These are phyloP conservation scores for Halesus radiatus DNA, from an alignment of 1,140 invertebrate species.

Conservation along the genomic window DNA sequence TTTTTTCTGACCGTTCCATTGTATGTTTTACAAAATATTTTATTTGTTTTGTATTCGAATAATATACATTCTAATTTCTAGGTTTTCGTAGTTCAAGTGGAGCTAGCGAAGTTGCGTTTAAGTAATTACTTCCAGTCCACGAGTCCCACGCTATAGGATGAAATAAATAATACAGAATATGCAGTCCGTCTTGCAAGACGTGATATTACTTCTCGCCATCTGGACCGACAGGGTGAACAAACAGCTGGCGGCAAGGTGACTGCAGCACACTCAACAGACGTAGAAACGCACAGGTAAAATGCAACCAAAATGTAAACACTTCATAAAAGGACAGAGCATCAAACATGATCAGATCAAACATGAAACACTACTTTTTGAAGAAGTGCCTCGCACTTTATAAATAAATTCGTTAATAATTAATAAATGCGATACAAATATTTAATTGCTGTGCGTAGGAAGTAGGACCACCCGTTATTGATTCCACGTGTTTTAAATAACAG, in stretches of 20 bases:
- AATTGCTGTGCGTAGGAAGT: not conserved
- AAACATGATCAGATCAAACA: not conserved
- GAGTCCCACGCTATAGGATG: too few relatives aligned
- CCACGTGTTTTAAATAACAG: too few relatives aligned
- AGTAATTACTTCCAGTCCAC: too few relatives aligned
- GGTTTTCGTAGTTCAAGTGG: too few relatives aligned
- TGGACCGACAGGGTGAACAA: slow-evolving; percentile 23
- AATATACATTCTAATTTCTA: too few relatives aligned
- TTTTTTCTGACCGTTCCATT: too few relatives aligned
- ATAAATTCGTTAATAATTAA: not conserved
- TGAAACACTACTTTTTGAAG: not conserved
- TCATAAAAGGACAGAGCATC: not conserved
- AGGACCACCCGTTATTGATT: not conserved
- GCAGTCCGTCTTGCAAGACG: not conserved
- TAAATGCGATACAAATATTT: not conserved
- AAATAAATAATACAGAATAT: not conserved
- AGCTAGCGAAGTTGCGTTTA: too few relatives aligned
- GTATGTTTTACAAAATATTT: too few relatives aligned
- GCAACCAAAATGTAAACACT: not conserved
- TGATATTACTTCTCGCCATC: not conserved
- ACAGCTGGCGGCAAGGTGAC: slow-evolving; percentile 19
- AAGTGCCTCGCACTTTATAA: not conserved
- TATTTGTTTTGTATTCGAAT: too few relatives aligned
- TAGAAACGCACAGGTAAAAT: not conserved
- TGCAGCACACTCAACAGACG: not conserved